Conservation (phyloP, 2,113 vertebrate genomes). For the Tragelaphus imberbis region DNA sequence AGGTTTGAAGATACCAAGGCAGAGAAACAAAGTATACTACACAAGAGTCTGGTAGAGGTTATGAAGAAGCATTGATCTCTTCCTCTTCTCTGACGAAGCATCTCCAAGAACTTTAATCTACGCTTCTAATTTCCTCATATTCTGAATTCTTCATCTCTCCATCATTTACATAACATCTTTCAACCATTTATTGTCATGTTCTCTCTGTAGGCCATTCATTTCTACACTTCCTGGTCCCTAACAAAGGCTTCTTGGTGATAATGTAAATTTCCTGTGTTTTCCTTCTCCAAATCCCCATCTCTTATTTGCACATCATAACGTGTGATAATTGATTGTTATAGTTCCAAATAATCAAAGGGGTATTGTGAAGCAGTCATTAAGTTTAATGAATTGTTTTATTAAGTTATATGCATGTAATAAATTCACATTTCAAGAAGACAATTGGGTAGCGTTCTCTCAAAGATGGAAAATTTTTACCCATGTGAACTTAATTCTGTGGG, state of each 20-base stretch:
- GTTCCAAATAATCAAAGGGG: slow-evolving; percentile 6
- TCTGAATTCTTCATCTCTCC: not conserved
- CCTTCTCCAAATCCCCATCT: not conserved
- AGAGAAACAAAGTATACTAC: not conserved
- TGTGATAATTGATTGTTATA: slow-evolving; percentile 1
- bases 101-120: not conserved
- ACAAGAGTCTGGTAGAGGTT: not conserved
- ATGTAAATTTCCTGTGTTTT: not conserved
- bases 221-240: not conserved
- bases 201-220: not conserved
- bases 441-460: slow-evolving; percentile 27
- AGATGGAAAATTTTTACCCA: slow-evolving; percentile 2
- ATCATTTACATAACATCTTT: not conserved
- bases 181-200: not conserved
- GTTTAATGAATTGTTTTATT: slow-evolving; percentile 16
- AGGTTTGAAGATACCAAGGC: not conserved
- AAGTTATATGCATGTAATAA: slow-evolving; percentile 24
- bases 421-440: slow-evolving; percentile 10
- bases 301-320: not conserved
- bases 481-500: not conserved
- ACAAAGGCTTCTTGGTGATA: not conserved
- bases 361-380: slow-evolving; percentile 37
- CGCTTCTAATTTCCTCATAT: not conserved
- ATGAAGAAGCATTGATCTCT: not conserved
- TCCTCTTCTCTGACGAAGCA: not conserved